Base-by-base conservation (phyloP, 2,113 vertebrate genomes). In the Misgurnus anguillicaudatus region DNA sequence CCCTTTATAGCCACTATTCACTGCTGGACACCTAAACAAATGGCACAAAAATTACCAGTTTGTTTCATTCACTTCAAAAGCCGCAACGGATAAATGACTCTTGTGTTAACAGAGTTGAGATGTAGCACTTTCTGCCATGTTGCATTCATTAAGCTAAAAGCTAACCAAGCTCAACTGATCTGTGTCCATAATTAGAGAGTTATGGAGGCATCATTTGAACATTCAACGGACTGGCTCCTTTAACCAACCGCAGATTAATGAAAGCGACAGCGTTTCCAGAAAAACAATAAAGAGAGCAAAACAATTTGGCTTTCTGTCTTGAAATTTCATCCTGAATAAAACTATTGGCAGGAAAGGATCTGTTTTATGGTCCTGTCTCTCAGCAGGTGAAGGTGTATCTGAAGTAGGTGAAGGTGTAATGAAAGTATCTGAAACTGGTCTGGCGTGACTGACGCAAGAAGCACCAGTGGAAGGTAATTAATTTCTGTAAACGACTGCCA, bases 401-500 rank as follows among this genome's bases (percentile, higher is more conserved):
- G n/a, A n/a, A n/a, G n/a, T n/a, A n/a, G n/a, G n/a, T n/a, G n/a
- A n/a, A n/a, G n/a, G n/a, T 79, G 70, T 80, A 66, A 77, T 63
- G 70, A 63, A 77, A 82, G 81, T 75, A 81, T 47, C 57, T 39
- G 63, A 77, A 87, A 84, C 87, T 90, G 90, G 80, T 83, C 88
- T 88, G 87, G 90, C 86, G 51, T 91, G 88, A 89, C 90, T 90
- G 91, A 92, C 90, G 89, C 90, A 87, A 89, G 88, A 75, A 82
- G 83, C 86, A 83, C 88, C 83, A 80, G 79, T 41, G 81, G 90
- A 89, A 91, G 90, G 90, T 93, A 92, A 93, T 93, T 92, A 91
- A 92, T 92, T 92, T 91, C 87, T 89, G 89, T 88, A 91, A 93
- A 93, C 91, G 91, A 91, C 91, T 82, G 87, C 87, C 90, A 91